Conservation (phyloP, 2,113 vertebrate species). For the Nestor notabilis region DNA sequence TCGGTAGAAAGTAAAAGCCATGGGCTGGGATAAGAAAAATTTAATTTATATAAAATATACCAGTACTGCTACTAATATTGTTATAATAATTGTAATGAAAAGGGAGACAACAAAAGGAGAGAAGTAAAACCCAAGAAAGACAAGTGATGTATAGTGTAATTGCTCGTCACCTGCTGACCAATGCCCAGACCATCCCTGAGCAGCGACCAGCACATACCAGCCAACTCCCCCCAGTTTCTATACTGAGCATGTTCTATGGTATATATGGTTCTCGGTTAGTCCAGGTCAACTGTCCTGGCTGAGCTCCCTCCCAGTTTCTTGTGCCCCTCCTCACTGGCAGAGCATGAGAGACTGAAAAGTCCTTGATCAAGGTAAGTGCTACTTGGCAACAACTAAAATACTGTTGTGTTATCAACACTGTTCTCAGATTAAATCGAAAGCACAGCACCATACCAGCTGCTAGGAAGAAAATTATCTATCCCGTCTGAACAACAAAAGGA, state of each 20-base stretch:
- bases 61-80: not conserved
- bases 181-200: not conserved
- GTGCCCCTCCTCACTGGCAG: not conserved
- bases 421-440: not conserved
- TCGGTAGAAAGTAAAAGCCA: not conserved
- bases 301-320: not conserved
- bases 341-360: not conserved
- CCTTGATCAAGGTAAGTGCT: not conserved
- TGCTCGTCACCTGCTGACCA: not conserved
- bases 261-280: not conserved
- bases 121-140: not conserved
- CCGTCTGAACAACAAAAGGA: not conserved
- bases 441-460: not conserved
- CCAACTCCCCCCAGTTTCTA: not conserved
- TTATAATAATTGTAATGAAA: not conserved
- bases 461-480: not conserved
- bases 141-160: not conserved
- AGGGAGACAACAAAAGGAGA: not conserved
- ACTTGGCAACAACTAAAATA: not conserved
- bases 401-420: not conserved
- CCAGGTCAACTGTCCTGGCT: not conserved
- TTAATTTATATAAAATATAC: not conserved
- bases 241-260: not conserved
- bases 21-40: not conserved
- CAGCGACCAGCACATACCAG: not conserved